Conservation (phyloP, 2,113 vertebrate species). For the Nibea albiflora region DNA sequence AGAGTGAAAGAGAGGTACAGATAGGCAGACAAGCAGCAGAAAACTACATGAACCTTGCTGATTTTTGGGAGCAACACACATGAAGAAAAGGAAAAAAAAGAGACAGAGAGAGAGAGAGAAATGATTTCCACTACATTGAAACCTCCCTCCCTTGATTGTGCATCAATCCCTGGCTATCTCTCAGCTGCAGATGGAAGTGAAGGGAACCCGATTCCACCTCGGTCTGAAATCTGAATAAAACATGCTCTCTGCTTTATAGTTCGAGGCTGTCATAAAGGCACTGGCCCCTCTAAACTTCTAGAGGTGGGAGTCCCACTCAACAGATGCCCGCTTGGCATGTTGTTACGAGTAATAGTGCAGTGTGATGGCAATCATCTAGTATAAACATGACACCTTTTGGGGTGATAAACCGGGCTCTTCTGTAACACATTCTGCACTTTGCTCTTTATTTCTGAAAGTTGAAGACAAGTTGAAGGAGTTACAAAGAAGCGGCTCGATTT, state of each 20-base stretch:
- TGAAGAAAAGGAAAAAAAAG: conserved; percentile 12
- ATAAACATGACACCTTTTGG: conserved; percentile 22
- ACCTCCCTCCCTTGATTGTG: conserved; percentile 70
- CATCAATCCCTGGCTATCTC: conserved; percentile 79
- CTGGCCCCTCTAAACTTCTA: conserved; percentile 54
- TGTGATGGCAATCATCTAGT: conserved; percentile 39
- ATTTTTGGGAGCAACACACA: conserved; percentile 43
- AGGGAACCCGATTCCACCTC: conserved; percentile 69
- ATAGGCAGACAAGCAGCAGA: conserved; percentile 25
- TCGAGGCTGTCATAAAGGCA: conserved; percentile 59
- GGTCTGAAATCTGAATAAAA: conserved; percentile 78
- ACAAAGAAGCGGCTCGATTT: neutral
- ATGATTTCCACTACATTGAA: conserved; percentile 68
- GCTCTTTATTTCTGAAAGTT: conserved; percentile 9
- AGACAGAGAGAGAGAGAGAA: conserved; percentile 12
- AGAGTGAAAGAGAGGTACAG: conserved; percentile 2
- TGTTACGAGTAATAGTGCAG: conserved; percentile 34
- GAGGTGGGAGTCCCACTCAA: conserved; percentile 43
- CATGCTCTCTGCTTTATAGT: conserved; percentile 71
- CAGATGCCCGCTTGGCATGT: conserved; percentile 46
- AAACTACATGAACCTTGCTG: conserved; percentile 34
- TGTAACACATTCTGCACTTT: neutral
- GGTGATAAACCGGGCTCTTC: conserved; percentile 22
- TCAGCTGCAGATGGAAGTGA: conserved; percentile 72
- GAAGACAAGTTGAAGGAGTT: conserved; percentile 1